Evolutionary conservation across 2,113 vertebrate species (phyloP).

Genomic region (Pogona vitticeps): DNA sequence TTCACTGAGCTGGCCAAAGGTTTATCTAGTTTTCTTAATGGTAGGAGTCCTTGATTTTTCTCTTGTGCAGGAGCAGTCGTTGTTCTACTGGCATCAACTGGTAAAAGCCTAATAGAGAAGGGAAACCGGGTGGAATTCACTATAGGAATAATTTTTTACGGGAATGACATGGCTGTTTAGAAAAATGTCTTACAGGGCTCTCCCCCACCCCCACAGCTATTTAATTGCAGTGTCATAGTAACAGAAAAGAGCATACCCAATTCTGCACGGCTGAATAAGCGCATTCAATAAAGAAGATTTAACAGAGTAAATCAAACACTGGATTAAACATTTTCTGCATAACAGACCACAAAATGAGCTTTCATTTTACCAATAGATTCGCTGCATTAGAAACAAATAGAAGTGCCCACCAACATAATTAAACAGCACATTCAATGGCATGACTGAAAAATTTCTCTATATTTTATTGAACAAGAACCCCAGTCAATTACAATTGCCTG

Average conservation of each 20-base stretch:
- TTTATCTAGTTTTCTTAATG: constrained; percentile 56
- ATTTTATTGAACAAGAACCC: constrained; percentile 67
- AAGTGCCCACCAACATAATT: constrained; percentile 74
- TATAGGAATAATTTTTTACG: constrained; percentile 71
- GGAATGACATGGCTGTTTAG: constrained; percentile 71
- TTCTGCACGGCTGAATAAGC: constrained; percentile 79
- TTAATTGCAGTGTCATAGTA: constrained; percentile 82
- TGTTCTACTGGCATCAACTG: constrained; percentile 43
- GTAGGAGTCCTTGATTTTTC: constrained; percentile 42
- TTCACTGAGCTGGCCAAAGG: constrained; percentile 59
- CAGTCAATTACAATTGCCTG: constrained; percentile 65
- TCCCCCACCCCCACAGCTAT: constrained; percentile 71
- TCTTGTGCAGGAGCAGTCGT: constrained; percentile 41
- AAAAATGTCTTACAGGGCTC: constrained; percentile 71
- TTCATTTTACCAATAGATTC: constrained; percentile 77
- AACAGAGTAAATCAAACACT: constrained; percentile 82
- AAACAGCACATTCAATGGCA: constrained; percentile 70
- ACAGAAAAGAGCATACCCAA: constrained; percentile 78
- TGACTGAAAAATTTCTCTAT: constrained; percentile 64
- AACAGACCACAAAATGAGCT: constrained; percentile 83
- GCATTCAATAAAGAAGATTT: constrained; percentile 82
- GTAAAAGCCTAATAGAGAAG: constrained; percentile 50
- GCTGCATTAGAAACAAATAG: constrained; percentile 74
- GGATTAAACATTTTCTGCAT: constrained; percentile 84
- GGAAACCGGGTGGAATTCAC: constrained; percentile 2